Conservation (phyloP, 2,113 vertebrate genomes). For the Chloebia gouldiae region DNA sequence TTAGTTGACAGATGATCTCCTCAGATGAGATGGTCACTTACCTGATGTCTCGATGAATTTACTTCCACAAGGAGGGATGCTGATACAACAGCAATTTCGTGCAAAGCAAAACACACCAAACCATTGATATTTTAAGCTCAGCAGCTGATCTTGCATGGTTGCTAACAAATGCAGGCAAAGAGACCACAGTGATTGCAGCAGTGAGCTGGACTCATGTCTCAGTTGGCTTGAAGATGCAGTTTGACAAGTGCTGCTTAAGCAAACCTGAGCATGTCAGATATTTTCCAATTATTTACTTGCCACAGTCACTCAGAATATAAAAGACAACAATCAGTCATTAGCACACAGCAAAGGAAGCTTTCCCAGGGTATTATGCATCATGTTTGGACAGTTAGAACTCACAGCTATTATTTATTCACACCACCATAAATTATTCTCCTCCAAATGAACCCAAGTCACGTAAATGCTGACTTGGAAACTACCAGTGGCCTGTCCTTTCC, state of each 20-base stretch:
- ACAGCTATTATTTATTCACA: slow-evolving; percentile 67
- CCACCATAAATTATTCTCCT: slow-evolving; percentile 68
- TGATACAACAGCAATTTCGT: neutral
- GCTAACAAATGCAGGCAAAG: neutral
- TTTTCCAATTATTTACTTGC: slow-evolving; percentile 57
- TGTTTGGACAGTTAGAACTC: slow-evolving; percentile 66
- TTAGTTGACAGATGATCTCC: neutral
- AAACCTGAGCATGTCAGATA: neutral
- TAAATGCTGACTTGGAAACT: slow-evolving; percentile 63
- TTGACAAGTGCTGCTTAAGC: slow-evolving; percentile 49
- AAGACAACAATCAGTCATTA: slow-evolving; percentile 48
- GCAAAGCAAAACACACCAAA: neutral
- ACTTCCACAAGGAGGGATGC: neutral
- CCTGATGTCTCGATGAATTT: neutral
- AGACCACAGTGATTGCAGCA: neutral
- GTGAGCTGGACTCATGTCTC: neutral
- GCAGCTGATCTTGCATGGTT: neutral
- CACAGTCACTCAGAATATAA: slow-evolving; percentile 23
- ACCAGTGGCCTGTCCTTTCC: slow-evolving; percentile 37
- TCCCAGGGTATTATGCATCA: slow-evolving; percentile 49
- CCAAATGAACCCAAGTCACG: slow-evolving; percentile 63
- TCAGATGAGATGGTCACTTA: neutral
- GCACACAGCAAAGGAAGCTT: neutral
- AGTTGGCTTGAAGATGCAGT: neutral
- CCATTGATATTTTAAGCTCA: neutral